Percentiles rank a stretch among this genome's conserved stretches.
Conservation (phyloP, 2,113 vertebrate species). For the Pseudorasbora parva region DNA sequence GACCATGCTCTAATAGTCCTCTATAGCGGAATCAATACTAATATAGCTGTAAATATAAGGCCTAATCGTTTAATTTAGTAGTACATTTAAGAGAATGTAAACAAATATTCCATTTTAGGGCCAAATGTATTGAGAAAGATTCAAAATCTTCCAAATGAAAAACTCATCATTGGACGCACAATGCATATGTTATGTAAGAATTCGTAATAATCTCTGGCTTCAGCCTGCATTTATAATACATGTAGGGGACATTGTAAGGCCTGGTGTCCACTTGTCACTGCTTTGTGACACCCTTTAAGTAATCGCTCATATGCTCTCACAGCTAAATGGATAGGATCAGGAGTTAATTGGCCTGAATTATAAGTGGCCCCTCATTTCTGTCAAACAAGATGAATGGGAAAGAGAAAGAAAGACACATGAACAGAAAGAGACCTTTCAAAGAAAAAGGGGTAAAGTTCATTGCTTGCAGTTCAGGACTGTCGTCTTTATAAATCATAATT, state of each 20-base stretch:
- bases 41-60: background rate
- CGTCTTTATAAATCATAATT: background rate
- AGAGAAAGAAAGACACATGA: background rate
- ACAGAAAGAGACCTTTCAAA: background rate
- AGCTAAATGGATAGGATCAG: conserved; percentile 45
- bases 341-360: conserved; percentile 49
- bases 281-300: conserved; percentile 33
- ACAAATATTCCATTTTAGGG: background rate
- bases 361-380: conserved; percentile 14
- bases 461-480: background rate
- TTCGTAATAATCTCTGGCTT: background rate
- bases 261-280: conserved; percentile 37
- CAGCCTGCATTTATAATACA: conserved; percentile 31
- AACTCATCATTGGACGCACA: background rate
- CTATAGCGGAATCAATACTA: background rate
- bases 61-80: background rate
- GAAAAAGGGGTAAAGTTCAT: background rate
- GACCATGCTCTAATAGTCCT: background rate
- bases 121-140: background rate
- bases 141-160: background rate
- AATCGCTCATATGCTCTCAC: conserved; percentile 11
- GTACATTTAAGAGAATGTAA: background rate
- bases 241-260: background rate
- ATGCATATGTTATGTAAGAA: background rate
- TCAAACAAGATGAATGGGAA: background rate